Conservation (phyloP, 2,797 vertebrate genomes). For the Myripristis jacobus region DNA sequence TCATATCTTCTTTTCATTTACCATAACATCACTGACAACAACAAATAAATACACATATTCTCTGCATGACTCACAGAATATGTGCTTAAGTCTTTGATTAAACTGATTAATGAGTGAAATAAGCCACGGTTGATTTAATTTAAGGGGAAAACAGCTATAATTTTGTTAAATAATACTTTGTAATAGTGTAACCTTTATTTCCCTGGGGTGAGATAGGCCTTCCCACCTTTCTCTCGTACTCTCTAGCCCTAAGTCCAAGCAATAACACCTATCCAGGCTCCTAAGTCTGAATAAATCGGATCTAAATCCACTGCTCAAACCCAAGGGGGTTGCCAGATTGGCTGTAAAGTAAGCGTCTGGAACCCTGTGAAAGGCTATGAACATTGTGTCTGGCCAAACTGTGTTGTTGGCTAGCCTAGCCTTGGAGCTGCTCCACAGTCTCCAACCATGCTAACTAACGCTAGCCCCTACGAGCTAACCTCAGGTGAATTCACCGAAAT, state of each 20-base stretch:
- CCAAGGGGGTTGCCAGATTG: constrained; percentile 54
- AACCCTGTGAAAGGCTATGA: constrained; percentile 14
- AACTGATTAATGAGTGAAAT: background rate
- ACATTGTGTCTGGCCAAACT: constrained; percentile 36
- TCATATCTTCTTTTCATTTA: background rate
- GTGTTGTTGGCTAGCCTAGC: constrained; percentile 64
- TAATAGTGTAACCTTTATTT: background rate
- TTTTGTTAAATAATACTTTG: background rate
- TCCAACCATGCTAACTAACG: background rate
- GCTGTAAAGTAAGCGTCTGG: background rate
- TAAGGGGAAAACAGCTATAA: no score
- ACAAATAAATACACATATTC: background rate
- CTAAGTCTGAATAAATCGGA: constrained; percentile 38
- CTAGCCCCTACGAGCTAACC: background rate
- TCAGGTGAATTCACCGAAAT: background rate
- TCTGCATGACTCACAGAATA: background rate
- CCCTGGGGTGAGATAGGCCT: background rate
- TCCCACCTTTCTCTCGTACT: background rate
- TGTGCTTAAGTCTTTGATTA: no score
- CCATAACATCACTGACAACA: background rate
- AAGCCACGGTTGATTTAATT: background rate
- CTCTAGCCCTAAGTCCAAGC: background rate
- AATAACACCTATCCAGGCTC: constrained; percentile 10
- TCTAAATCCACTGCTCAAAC: constrained; percentile 37
- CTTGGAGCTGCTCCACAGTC: constrained; percentile 23